Evolutionary conservation across 2,113 vertebrate species (phyloP), one percentile per base, ranked within the genome.

Genomic region (Ovibos moschatus): DNA sequence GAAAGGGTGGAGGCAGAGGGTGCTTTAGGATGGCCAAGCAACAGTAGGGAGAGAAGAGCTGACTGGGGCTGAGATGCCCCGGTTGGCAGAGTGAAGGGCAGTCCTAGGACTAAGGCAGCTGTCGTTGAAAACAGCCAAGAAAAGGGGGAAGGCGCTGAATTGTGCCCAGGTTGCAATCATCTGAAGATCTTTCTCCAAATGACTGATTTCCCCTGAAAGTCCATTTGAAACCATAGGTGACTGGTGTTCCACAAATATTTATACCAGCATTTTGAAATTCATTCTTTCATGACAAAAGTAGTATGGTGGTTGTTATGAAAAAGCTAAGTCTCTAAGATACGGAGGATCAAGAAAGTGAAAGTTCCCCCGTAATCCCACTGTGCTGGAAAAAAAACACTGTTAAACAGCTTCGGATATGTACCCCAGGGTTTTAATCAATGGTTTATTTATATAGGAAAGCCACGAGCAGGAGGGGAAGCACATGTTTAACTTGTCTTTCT

Each of bases 281-380:
- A 67, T 60, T 47, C 47, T 93, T 81, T 97, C 40, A 82, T 50
- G 71, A 57, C 82, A 64, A 91, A 96, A 71, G 28, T 28, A 62
- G 33, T 36, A 47, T 13, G n/a, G 21, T 83, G 36, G 45, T 91
- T 84, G 58, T 87, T 91, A 74, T 6, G 40, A 50, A 71, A 88
- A 97, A 64, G 47, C 55, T 62, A 97, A 97, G 64, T 91, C 55
- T 28, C 89, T 87, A 87, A 87, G 94, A 94, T 78, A 74, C 10
- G 15, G 71, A 92, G 23, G 87, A n/a, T n/a, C 76, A 5, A 64
- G 84, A 87, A 62, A 87, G 86, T 23, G 17, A 79, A 91, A 79
- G 47, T 13, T 13, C 36, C 7, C 9, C 55, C 2, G 0, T 53
- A 43, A 84, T 55, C 81, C 62, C 60, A 16, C 53, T 1, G 6